Evolutionary conservation across 2,797 vertebrate genomes (phyloP).

Genomic region (Lophotriccus pileatus): DNA sequence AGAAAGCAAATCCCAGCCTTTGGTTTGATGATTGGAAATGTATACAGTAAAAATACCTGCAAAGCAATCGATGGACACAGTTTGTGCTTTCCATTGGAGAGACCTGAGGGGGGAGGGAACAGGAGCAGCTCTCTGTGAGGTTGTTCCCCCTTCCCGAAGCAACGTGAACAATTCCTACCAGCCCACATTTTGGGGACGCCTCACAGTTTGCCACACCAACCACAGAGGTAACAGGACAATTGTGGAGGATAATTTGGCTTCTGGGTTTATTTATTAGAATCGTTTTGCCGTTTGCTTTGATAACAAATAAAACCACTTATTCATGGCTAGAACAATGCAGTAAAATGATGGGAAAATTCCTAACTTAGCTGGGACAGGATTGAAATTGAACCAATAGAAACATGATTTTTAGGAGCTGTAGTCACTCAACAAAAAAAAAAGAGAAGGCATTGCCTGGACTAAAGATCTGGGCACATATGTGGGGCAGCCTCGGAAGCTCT

Average conservation of each 20-base stretch:
- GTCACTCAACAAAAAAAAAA: neutral
- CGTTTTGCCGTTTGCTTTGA: slow-evolving; percentile 66
- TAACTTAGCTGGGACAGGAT: neutral
- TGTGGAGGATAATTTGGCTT: slow-evolving; percentile 61
- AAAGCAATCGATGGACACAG: neutral
- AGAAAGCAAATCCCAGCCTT: neutral
- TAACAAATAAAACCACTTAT: slow-evolving; percentile 66
- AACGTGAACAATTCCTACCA: neutral
- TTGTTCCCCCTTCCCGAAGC: neutral
- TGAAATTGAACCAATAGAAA: neutral
- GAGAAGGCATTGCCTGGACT: neutral
- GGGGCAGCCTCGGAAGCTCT: neutral
- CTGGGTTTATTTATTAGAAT: slow-evolving; percentile 71
- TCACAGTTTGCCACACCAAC: neutral
- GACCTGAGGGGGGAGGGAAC: neutral
- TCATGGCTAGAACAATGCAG: neutral
- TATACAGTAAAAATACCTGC: neutral
- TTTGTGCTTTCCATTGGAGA: neutral
- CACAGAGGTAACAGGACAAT: neutral
- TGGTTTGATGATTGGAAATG: slow-evolving; percentile 5
- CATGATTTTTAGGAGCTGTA: neutral
- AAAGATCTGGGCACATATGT: neutral
- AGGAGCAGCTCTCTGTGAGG: neutral
- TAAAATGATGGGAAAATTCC: neutral
- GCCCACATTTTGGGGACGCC: neutral